Conservation (phyloP, 37 sponge, comb jelly and placozoan genomes). For the Haliclona indistincta region DNA sequence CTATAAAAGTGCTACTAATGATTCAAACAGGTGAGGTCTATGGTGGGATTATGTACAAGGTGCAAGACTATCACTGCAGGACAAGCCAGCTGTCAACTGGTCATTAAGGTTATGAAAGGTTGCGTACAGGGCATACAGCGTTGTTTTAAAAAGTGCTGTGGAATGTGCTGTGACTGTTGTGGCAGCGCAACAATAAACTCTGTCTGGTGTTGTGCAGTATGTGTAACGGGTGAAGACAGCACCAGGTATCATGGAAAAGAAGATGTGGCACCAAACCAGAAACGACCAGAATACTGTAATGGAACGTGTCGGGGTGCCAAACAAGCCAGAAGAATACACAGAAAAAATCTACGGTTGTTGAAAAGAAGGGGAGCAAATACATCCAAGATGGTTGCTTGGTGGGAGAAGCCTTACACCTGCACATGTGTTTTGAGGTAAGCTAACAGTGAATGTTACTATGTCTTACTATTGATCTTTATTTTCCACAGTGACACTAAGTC, state of each 20-base stretch:
- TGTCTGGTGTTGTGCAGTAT: neutral
- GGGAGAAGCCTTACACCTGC: constrained; percentile 59
- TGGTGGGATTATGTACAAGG: too few species aligned
- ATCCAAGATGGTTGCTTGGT: constrained; percentile 55
- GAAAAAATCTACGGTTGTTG: constrained; percentile 63
- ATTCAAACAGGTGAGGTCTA: too few species aligned
- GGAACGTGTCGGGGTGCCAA: constrained; percentile 77
- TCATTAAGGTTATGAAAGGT: neutral
- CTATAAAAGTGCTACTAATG: constrained; percentile 64
- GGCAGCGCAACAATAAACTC: neutral
- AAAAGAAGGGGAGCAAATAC: constrained; percentile 39
- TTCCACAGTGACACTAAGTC: constrained; percentile 54
- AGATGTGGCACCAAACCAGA: constrained; percentile 1
- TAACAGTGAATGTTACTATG: neutral
- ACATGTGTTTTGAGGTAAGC: constrained; percentile 72
- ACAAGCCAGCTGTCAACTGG: neutral
- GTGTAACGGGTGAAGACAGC: neutral
- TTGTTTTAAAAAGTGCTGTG: neutral
- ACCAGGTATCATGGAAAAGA: neutral
- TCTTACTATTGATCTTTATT: neutral
- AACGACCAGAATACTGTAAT: constrained; percentile 54
- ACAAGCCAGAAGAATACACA: constrained; percentile 40
- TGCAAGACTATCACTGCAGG: neutral
- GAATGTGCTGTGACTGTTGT: neutral
- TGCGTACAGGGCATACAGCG: neutral